Evolutionary conservation across 1,140 invertebrate genomes (phyloP), one percentile per base, ranked within the genome.

Genomic region (Neodiprion fabricii): DNA sequence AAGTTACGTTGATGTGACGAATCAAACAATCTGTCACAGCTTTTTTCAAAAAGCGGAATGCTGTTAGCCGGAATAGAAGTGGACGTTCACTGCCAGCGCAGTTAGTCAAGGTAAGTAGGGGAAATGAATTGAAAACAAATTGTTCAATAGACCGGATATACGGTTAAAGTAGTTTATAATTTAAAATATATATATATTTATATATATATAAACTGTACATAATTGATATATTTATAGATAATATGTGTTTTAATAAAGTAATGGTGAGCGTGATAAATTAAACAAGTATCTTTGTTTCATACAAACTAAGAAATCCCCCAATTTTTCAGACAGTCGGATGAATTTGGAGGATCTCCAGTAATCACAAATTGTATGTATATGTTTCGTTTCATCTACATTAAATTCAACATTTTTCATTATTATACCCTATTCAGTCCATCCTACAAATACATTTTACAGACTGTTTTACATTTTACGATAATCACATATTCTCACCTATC

Each of bases 181-280:
- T 88, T 87, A 87, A 88, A 88, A 88, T 88, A 87, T 53, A 53
- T 53, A 53, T 21, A 21, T 21, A 21, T 21, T 21, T 21, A 21
- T 21, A 21, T 21, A 53, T 53, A 53, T 87, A 87, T 88, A 88
- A 87, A 88, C 87, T 88, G 85, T 86, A 86, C 85, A 86, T 84
- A 80, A 85, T 86, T 82, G 82, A 86, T 85, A 83, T 79, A 85
- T 86, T 82, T 84, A 85, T 85, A 83, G 79, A 78, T 81, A 80
- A 78, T 76, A 80, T 78, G 72, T 80, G 83, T 82, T 80, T 80
- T 82, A 81, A 85, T 80, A 78, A 84, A 84, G 72, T 81, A 83
- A 75, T 70, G 81, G 82, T 85, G 85, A 87, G 84, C 84, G 80
- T 84, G 83, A 86, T 85, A 87, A 86, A 86, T 85, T 82, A 84